phyloP scores from a whole-genome alignment of 2,888 invertebrate genomes.

The Portevinia maculata region DNA sequence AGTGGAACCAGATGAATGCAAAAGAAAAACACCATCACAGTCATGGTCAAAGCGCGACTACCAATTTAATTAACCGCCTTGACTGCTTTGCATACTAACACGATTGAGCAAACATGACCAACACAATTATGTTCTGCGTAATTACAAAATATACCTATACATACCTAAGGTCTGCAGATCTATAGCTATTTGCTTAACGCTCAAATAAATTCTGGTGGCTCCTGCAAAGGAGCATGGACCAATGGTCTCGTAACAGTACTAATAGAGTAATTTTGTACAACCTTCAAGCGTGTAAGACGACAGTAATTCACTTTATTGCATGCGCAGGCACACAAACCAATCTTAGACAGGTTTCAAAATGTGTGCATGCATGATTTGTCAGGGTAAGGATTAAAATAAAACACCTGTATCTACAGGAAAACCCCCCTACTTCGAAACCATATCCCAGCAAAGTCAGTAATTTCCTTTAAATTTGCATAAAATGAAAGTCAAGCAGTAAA shows the following conservation, averaged over 20 bases:
- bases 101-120: conserved; percentile 67
- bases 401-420: conserved; percentile 40
- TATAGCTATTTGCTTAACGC: conserved; percentile 17
- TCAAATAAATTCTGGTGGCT: neutral
- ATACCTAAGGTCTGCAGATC: neutral
- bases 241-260: conserved; percentile 39
- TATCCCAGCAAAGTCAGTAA: conserved; percentile 34
- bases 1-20: neutral
- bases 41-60: conserved; percentile 44
- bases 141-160: conserved; percentile 32
- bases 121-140: conserved; percentile 58
- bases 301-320: conserved; percentile 38
- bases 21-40: conserved; percentile 6
- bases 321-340: neutral
- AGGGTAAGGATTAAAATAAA: conserved; percentile 30
- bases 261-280: conserved; percentile 72
- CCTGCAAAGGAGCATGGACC: conserved; percentile 29
- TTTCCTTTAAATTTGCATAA: conserved; percentile 52
- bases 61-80: conserved; percentile 44
- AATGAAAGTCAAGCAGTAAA: conserved; percentile 1
- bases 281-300: conserved; percentile 68
- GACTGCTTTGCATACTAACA: conserved; percentile 67
- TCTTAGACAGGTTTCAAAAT: neutral
- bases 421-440: conserved; percentile 19
- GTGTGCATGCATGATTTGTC: conserved; percentile 57